phyloP scores from a whole-genome alignment of 2,888 invertebrate species.

The Hybos culiciformis region DNA sequence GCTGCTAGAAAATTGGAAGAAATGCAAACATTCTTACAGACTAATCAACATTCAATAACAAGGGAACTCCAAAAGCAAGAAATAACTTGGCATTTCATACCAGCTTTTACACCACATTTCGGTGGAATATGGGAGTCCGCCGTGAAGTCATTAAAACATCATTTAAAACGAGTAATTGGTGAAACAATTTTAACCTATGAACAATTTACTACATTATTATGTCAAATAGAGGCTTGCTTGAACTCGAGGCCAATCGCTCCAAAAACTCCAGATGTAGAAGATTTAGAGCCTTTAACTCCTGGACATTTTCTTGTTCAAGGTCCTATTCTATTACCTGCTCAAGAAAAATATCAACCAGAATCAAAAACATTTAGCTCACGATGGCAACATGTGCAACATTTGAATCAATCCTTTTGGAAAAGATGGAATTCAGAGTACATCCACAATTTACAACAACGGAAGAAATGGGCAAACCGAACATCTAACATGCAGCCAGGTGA shows the following conservation, averaged over 20 bases:
- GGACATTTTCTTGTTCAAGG: conserved; percentile 6
- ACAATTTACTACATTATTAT: conserved; percentile 18
- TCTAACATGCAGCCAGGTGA: conserved; percentile 11
- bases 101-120: conserved; percentile 19
- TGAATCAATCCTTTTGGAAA: conserved; percentile 18
- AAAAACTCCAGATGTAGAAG: conserved; percentile 7
- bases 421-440: conserved; percentile 18
- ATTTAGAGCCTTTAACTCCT: conserved; percentile 5
- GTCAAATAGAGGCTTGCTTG: conserved; percentile 18
- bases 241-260: conserved; percentile 18
- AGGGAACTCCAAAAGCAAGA: too few species aligned
- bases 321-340: conserved; percentile 7
- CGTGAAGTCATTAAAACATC: conserved; percentile 19
- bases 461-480: conserved; percentile 15
- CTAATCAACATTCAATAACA: too few species aligned
- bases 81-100: conserved; percentile 18
- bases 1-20: conserved; percentile 13
- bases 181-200: conserved; percentile 16
- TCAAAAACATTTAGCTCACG: conserved; percentile 6
- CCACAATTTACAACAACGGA: conserved; percentile 14
- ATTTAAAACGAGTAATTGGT: conserved; percentile 17
- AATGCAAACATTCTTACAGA: background rate
- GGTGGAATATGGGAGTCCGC: conserved; percentile 22
- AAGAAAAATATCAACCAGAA: background rate
- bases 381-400: conserved; percentile 17